Percentiles rank a stretch among this genome's conserved stretches.
Evolutionary conservation across 1,140 invertebrate species (phyloP).

Genomic region (Bombyx mori): ASM3026992v2 NC_085112.1:5167501-5168000

Average conservation of each 20-base stretch:
- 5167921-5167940: too few species aligned
- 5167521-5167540: slow-evolving; percentile 58
- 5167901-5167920: slow-evolving; percentile 4
- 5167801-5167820: slow-evolving; percentile 62
- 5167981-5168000: too few species aligned
- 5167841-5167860: slow-evolving; percentile 64
- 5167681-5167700: slow-evolving; percentile 12
- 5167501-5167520: slow-evolving; percentile 38
- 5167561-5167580: slow-evolving; percentile 42
- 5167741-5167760: slow-evolving; percentile 25
- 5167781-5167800: slow-evolving; percentile 10
- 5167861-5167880: slow-evolving; percentile 22
- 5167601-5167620: slow-evolving; percentile 12
- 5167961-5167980: too few species aligned
- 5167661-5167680: slow-evolving; percentile 24
- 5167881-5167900: slow-evolving; percentile 21
- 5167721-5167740: slow-evolving; percentile 34
- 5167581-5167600: slow-evolving; percentile 62
- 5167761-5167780: slow-evolving; percentile 21
- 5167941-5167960: too few species aligned
- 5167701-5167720: slow-evolving; percentile 8
- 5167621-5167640: slow-evolving; percentile 38
- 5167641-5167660: slow-evolving; percentile 38
- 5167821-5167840: slow-evolving; percentile 46
- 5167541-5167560: slow-evolving; percentile 57